A percentile compares a stretch with the other conserved stretches of the same genome.
Conservation (phyloP, 2,113 vertebrate genomes). For the Nibea albiflora region DNA sequence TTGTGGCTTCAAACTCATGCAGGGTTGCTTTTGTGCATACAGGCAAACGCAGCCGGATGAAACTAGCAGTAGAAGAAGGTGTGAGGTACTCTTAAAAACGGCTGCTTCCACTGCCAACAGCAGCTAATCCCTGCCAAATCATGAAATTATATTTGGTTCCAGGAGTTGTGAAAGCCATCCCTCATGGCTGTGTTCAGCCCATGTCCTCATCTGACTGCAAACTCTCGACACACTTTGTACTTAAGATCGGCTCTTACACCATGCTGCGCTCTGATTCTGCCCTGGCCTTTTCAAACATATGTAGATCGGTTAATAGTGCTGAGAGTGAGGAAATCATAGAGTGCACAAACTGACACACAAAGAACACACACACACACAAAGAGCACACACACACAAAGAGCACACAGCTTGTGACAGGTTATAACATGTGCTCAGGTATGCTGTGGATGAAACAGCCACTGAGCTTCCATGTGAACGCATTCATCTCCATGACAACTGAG, state of each 20-base stretch:
- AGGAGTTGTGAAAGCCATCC: background rate
- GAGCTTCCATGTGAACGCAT: background rate
- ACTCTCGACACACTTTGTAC: background rate
- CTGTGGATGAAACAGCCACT: background rate
- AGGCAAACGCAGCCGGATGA: background rate
- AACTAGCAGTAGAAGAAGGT: background rate
- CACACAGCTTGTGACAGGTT: background rate
- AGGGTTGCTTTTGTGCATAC: background rate
- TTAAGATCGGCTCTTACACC: background rate
- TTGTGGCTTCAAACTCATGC: background rate
- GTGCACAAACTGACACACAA: background rate
- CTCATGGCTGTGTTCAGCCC: background rate
- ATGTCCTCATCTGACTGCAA: slow-evolving; percentile 18
- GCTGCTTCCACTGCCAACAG: slow-evolving; percentile 3
- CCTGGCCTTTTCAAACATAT: background rate
- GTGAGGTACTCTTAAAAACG: background rate
- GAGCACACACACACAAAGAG: background rate
- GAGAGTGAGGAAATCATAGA: background rate
- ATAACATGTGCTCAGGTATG: background rate
- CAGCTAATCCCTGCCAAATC: slow-evolving; percentile 25
- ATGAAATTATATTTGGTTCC: slow-evolving; percentile 30
- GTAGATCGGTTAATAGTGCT: background rate
- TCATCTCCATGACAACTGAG: background rate
- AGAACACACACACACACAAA: background rate
- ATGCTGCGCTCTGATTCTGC: background rate